Conservation (phyloP, 2,888 invertebrate genomes). For the Dusona sp. region DNA sequence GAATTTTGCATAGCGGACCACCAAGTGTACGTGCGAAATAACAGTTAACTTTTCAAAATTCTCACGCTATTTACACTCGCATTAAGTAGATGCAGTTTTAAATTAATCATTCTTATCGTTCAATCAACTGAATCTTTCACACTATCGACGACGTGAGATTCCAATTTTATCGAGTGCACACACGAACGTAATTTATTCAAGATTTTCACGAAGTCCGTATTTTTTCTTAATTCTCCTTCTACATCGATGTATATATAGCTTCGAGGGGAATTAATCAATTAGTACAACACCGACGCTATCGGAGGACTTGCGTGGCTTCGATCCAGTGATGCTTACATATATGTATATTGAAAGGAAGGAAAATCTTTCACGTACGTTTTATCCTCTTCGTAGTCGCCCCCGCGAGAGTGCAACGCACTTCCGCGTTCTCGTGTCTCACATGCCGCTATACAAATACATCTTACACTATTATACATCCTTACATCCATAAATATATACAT, state of each 20-base stretch:
- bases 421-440: constrained; percentile 64
- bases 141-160: neutral
- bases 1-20: neutral
- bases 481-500: constrained; percentile 6
- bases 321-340: constrained; percentile 5
- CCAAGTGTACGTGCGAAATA: neutral
- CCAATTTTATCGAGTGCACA: neutral
- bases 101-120: neutral
- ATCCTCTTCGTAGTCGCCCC: constrained; percentile 50
- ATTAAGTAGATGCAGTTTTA: neutral
- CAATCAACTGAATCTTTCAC: neutral
- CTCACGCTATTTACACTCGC: neutral
- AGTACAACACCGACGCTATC: constrained; percentile 14
- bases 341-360: constrained; percentile 3
- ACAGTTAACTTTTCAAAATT: neutral
- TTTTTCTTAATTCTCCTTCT: neutral
- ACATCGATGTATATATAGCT: constrained; percentile 16
- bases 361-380: constrained; percentile 44
- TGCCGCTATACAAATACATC: constrained; percentile 19
- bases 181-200: neutral
- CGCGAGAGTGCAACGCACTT: constrained; percentile 64
- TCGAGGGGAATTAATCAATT: constrained; percentile 44
- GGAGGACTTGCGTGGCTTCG: constrained; percentile 32
- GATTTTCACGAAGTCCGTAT: neutral
- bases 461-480: constrained; percentile 1